Evolutionary conservation across 2,113 vertebrate genomes (phyloP).

Genomic region (Peromyscus leucopus): DNA sequence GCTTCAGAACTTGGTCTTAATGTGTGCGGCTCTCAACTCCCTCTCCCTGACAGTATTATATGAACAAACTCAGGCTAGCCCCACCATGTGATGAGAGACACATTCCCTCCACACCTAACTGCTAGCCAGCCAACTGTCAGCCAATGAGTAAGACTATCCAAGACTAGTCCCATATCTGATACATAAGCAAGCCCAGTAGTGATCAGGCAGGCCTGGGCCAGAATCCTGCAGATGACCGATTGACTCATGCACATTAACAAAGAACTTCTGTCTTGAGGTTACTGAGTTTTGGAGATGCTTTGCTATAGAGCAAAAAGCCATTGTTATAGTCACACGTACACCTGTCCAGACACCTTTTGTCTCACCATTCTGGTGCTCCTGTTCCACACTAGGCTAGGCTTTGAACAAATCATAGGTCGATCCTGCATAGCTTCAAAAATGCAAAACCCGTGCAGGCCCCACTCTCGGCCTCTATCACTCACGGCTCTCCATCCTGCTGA

Average conservation of each 20-base stretch:
- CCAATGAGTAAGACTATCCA: background rate
- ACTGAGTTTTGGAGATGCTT: background rate
- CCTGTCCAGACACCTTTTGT: background rate
- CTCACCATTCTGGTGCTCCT: background rate
- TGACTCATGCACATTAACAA: background rate
- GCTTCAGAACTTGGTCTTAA: background rate
- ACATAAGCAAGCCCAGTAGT: background rate
- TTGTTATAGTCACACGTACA: background rate
- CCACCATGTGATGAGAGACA: background rate
- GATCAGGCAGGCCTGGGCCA: background rate
- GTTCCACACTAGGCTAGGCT: background rate
- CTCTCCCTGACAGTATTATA: background rate
- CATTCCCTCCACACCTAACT: background rate
- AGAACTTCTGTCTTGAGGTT: background rate
- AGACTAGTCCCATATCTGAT: background rate
- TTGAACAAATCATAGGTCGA: background rate
- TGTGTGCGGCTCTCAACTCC: background rate
- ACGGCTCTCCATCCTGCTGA: background rate
- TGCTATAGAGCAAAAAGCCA: background rate
- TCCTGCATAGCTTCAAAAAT: background rate
- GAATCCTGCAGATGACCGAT: background rate
- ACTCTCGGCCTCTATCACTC: background rate
- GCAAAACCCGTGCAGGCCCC: background rate
- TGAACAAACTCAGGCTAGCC: background rate
- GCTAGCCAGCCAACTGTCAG: background rate